Evolutionary conservation across 2,888 invertebrate genomes (phyloP), one percentile per base, ranked within the genome.

Genomic region (Aphodius sticticus): DNA sequence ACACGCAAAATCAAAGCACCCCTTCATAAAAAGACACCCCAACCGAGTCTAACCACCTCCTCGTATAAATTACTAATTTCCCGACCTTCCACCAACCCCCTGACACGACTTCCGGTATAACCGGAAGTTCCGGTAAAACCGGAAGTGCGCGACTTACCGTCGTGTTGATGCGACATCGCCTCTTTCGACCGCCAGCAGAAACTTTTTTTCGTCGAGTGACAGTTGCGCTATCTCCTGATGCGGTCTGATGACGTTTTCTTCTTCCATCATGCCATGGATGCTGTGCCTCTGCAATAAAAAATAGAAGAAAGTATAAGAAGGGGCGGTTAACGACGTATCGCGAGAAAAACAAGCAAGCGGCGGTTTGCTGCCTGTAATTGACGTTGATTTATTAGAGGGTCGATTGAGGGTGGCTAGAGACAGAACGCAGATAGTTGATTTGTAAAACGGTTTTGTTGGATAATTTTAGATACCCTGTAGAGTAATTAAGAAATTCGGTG

Each of bases 141-240:
- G 70, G 26, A 70, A 70, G 69, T 69, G 70, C 69, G 16, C 79
- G 69, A 84, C 88, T 91, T 88, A 94, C 95, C 94, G 93, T 88
- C 96, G 91, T 26, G 97, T 97, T 79, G 96, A 96, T 78, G 98
- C 98, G 86, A 99, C 96, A 90, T 99, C 99, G 38, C 99, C 99
- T 38, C 99, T 92, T 90, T 99, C 99, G 85, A 98, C 97, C 7
- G 97, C 97, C 86, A 99, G 91, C 80, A 99, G 93, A 90, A 95
- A 99, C 91, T 97, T 97, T 92, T 97, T 98, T 92, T 99, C 98
- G 85, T 96, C 96, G 85, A 96, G 90, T 71, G 95, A 93, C 84
- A 95, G 92, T 89, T 94, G 95, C 77, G 93, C 94, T 92, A 95
- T 95, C 89, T 95, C 96, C 91, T 96, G 96, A 90, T 96, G 96